Percentiles rank a stretch among this genome's conserved stretches.
Evolutionary conservation across 2,888 invertebrate species (phyloP).

Genomic region (Bombyx huttoni): DNA sequence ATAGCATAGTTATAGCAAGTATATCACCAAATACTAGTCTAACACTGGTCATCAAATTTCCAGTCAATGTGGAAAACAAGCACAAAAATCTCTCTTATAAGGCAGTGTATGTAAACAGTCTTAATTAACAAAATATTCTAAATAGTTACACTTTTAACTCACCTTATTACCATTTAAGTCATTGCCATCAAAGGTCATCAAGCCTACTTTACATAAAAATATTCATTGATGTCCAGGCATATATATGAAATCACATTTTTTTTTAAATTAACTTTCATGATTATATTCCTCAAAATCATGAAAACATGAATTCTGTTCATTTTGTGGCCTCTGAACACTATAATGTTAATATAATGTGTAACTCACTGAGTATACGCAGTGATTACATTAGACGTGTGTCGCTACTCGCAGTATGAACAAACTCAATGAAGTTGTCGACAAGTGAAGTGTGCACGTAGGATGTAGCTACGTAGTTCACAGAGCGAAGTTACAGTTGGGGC

Average conservation of each 20-base stretch:
- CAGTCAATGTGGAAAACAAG: no score
- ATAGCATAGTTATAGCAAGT: no score
- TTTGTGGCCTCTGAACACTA: constrained; percentile 39
- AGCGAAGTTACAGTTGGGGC: constrained; percentile 63
- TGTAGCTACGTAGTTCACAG: constrained; percentile 65
- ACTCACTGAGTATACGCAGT: constrained; percentile 72
- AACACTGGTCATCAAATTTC: no score
- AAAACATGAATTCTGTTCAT: background rate
- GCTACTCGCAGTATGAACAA: constrained; percentile 57
- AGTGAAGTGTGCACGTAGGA: constrained; percentile 63
- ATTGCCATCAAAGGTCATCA: no score
- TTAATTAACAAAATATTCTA: no score
- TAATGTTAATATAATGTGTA: constrained; percentile 63
- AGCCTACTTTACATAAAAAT: no score
- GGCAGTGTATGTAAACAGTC: no score
- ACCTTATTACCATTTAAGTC: no score
- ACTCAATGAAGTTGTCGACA: constrained; percentile 59
- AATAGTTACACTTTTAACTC: no score
- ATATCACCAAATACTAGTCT: no score
- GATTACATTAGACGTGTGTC: constrained; percentile 62
- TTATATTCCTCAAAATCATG: background rate
- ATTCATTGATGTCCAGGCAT: no score
- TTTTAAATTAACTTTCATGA: constrained; percentile 9
- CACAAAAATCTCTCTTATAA: no score
- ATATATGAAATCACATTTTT: background rate